These are phyloP conservation scores for Phenganax marumi DNA, from an alignment of 92 coral and sea anemone genomes.

Conservation along the genomic window DNA sequence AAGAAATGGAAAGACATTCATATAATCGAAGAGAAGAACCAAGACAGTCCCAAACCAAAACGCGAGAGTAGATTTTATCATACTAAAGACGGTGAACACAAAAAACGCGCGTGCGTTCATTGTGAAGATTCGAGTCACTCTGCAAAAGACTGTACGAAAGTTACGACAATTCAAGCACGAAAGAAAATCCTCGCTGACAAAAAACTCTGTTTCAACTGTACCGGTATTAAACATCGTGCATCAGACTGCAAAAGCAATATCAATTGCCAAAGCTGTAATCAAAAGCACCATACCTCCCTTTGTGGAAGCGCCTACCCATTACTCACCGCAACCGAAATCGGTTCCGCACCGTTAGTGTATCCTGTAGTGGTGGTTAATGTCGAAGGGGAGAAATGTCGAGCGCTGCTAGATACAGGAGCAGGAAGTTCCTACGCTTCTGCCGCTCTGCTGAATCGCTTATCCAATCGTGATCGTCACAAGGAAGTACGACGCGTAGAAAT, in stretches of 20 bases:
- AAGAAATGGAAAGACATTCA: background rate
- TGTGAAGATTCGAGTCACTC: constrained; percentile 41
- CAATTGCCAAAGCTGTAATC: constrained; percentile 48
- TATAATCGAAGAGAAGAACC: background rate
- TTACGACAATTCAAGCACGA: constrained; percentile 2
- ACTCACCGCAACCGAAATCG: constrained; percentile 26
- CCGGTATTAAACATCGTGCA: constrained; percentile 45
- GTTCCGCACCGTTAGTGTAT: constrained; percentile 15
- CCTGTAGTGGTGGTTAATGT: constrained; percentile 48
- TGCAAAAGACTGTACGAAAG: constrained; percentile 48
- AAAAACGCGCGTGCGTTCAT: constrained; percentile 36
- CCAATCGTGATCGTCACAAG: background rate
- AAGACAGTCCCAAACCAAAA: background rate
- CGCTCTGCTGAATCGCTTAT: background rate
- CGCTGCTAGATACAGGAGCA: constrained; percentile 62
- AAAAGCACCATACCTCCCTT: constrained; percentile 4
- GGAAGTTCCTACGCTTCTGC: constrained; percentile 31
- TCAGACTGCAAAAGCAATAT: constrained; percentile 36
- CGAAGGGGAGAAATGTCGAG: constrained; percentile 53
- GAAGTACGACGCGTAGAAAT: constrained; percentile 52
- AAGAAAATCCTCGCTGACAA: constrained; percentile 38
- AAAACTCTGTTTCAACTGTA: constrained; percentile 51
- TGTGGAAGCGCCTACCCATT: constrained; percentile 33
- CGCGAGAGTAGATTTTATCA: background rate
- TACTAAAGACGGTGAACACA: background rate